These are phyloP conservation scores for Lissocephala sabroskyi DNA, from an alignment of 2,888 invertebrate species.

Conservation along the genomic window DNA sequence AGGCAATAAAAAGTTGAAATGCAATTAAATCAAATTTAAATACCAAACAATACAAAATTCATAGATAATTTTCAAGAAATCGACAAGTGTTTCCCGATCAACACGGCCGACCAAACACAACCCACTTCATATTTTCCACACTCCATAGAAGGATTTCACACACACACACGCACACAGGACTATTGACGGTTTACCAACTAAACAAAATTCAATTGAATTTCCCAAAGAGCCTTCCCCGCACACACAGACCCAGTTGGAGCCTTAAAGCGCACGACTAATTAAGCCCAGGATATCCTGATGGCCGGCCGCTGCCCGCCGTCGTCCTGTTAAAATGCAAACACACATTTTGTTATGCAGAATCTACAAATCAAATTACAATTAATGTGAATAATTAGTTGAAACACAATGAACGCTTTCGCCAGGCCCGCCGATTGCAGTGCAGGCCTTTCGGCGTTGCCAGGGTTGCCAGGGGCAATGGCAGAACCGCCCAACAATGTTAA, in stretches of 20 bases:
- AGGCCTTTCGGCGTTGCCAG: no score
- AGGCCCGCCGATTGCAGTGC: no score
- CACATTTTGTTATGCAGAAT: constrained; percentile 34
- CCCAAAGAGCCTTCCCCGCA: constrained; percentile 1
- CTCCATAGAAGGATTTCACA: no score
- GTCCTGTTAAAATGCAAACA: constrained; percentile 15
- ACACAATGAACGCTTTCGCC: constrained; percentile 30
- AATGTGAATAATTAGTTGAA: constrained; percentile 37
- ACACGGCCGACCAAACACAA: no score
- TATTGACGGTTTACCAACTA: constrained; percentile 21
- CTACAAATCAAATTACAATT: constrained; percentile 41
- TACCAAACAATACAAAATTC: no score
- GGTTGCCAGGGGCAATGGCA: no score
- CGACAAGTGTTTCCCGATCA: no score
- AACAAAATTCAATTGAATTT: constrained; percentile 34
- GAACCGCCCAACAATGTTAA: no score
- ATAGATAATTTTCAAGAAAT: no score
- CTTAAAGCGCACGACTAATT: no score
- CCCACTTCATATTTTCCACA: no score
- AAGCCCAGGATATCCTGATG: neutral
- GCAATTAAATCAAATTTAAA: neutral
- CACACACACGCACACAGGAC: neutral
- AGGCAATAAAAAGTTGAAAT: neutral
- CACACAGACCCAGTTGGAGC: neutral
- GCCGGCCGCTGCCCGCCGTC: neutral